Evolutionary conservation across 2,113 vertebrate species (phyloP).

Genomic region (Glaucomys volans): DNA sequence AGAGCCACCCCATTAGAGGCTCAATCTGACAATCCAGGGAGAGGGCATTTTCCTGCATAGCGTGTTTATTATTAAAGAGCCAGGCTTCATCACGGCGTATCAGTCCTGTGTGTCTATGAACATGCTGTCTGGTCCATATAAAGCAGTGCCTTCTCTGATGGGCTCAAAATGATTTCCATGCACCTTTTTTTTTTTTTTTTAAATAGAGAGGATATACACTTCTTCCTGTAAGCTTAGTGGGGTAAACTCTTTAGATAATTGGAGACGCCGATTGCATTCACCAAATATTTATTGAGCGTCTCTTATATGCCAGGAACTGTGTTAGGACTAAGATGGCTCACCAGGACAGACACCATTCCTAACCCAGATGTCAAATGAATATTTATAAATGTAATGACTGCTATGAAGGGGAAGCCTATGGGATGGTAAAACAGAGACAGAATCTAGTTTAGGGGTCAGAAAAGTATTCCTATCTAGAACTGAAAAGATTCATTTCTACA

Average conservation of each 20-base stretch:
- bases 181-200: not conserved
- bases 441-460: not conserved
- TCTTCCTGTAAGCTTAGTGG: not conserved
- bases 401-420: not conserved
- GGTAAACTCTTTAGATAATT: not conserved
- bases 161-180: not conserved
- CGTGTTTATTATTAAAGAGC: not conserved
- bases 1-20: not conserved
- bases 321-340: not conserved
- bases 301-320: not conserved
- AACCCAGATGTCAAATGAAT: not conserved
- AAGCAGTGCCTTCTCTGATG: conserved; percentile 21
- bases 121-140: not conserved
- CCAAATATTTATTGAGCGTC: not conserved
- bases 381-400: not conserved
- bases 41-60: not conserved
- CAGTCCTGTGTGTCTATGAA: not conserved
- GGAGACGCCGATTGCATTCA: not conserved
- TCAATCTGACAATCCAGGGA: not conserved
- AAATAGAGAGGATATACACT: not conserved
- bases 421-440: not conserved
- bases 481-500: not conserved
- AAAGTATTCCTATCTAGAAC: not conserved
- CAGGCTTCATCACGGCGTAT: not conserved
- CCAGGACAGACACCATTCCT: not conserved